Base-by-base conservation (phyloP, 2,797 vertebrate species). In the Allobates femoralis region DNA sequence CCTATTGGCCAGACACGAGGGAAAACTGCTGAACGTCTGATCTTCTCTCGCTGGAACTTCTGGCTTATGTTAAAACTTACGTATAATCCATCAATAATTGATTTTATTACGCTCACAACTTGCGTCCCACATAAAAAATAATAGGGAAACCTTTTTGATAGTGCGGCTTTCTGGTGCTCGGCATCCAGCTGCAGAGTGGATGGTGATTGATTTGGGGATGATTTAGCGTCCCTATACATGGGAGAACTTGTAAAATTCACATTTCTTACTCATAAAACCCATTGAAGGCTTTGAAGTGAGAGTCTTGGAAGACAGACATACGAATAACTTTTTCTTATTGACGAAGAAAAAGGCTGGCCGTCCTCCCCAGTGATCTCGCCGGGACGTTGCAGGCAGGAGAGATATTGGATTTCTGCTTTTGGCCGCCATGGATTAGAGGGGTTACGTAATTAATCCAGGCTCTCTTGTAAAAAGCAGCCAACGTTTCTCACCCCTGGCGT, bases 1-100 rank as follows among this genome's bases (percentile, higher is more conserved):
- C 67, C 41, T 74, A 50, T 74, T 74, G 69, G 69, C 69, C 69
- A 74, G 69, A 74, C 69, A 50, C 50, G 50, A 74, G 69, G 69
- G 69, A 74, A 74, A 46, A 74, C n/a, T 74, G 37, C 69, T 74
- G 41, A 74, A 74, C 46, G 69, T 74, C 69, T 74, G 37, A 46
- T 74, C 41, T 16, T 50, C 69, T 26, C 37, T 26, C 16, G 69
- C 37, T 26, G 69, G 41, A 74, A 50, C 69, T 74, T 74, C 69
- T 74, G 69, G 37, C 69, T 2, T 46, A 74, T 26, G 41, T 46
- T 46, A 74, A 74, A 71, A 71, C 67, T 23, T 64, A 15, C 37
- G 26, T 74, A 26, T 74, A 50, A 46, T 74, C 41, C 69, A 71
- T 74, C 41, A 74, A 50, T 74, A 46, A 74, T 50, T 46, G 69